These are phyloP conservation scores for Lamprotornis superbus DNA, from an alignment of 2,113 vertebrate genomes.

Conservation along the genomic window DNA sequence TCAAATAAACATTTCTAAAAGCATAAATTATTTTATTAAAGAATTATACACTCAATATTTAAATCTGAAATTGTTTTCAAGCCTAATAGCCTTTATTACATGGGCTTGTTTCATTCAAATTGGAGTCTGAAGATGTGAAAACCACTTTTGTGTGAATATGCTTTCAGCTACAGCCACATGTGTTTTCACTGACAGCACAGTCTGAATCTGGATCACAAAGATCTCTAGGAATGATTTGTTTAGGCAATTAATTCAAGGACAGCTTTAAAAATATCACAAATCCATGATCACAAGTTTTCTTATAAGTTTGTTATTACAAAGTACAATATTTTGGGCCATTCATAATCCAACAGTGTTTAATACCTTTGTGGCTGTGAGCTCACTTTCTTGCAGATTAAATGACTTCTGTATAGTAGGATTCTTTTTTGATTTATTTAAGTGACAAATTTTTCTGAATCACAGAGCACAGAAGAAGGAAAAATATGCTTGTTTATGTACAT, in stretches of 20 bases:
- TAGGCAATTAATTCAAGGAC: background rate
- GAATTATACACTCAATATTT: background rate
- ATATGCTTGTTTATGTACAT: background rate
- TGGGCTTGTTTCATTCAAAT: background rate
- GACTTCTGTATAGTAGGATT: background rate
- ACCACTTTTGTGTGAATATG: background rate
- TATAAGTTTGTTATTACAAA: background rate
- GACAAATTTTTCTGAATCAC: background rate
- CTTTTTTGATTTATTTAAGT: background rate
- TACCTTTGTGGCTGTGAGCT: background rate
- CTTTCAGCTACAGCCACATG: accelerated
- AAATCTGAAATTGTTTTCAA: background rate
- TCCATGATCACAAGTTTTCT: background rate
- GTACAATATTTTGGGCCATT: background rate
- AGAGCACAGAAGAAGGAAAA: background rate
- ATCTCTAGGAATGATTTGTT: background rate
- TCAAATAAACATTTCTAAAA: background rate
- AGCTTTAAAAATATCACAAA: background rate
- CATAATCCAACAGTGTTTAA: background rate
- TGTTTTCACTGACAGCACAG: background rate
- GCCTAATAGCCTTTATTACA: background rate
- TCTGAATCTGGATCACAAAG: background rate
- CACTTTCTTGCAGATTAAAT: background rate
- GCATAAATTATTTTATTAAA: background rate
- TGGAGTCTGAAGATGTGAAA: background rate